These are phyloP conservation scores for Melanotaenia duboulayi DNA, from an alignment of 2,113 vertebrate genomes.

Conservation along the genomic window DNA sequence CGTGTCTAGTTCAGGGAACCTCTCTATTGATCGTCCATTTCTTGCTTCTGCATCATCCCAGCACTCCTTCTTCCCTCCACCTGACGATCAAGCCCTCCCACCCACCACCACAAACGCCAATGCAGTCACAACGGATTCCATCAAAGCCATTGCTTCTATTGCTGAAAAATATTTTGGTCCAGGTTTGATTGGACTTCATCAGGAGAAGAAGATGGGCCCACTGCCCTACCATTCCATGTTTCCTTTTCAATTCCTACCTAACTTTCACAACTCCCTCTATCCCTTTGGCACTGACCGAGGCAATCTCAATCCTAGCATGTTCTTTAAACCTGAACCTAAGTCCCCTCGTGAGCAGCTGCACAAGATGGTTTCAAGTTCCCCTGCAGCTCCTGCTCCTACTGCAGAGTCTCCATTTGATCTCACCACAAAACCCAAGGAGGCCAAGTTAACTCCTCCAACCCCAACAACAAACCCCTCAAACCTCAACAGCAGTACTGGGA, in stretches of 20 bases:
- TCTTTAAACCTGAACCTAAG: slow-evolving; percentile 97
- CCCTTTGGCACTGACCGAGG: slow-evolving; percentile 89
- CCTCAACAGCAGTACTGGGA: slow-evolving; percentile 69
- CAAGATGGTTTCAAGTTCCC: slow-evolving; percentile 81
- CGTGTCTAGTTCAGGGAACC: slow-evolving; percentile 81
- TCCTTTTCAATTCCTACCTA: slow-evolving; percentile 96
- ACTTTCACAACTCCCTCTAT: slow-evolving; percentile 94
- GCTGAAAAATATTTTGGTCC: slow-evolving; percentile 99
- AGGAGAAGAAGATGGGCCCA: slow-evolving; percentile 95
- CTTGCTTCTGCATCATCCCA: slow-evolving; percentile 85
- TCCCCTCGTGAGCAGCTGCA: slow-evolving; percentile 92
- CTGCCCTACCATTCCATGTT: slow-evolving; percentile 97
- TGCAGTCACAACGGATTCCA: slow-evolving; percentile 93
- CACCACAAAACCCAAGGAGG: slow-evolving; percentile 95
- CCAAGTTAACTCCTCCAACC: slow-evolving; percentile 80
- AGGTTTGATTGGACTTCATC: slow-evolving; percentile 95
- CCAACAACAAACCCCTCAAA: slow-evolving; percentile 79
- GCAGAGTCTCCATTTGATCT: slow-evolving; percentile 95
- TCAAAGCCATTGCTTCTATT: slow-evolving; percentile 98
- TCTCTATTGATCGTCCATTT: slow-evolving; percentile 86
- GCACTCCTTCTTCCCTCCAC: slow-evolving; percentile 95
- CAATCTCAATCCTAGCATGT: slow-evolving; percentile 89
- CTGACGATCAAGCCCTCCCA: slow-evolving; percentile 92
- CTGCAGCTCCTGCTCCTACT: slow-evolving; percentile 71
- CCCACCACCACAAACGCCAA: slow-evolving; percentile 88